phyloP scores from a whole-genome alignment of 2,888 invertebrate species.

The Metellina segmentata region DNA sequence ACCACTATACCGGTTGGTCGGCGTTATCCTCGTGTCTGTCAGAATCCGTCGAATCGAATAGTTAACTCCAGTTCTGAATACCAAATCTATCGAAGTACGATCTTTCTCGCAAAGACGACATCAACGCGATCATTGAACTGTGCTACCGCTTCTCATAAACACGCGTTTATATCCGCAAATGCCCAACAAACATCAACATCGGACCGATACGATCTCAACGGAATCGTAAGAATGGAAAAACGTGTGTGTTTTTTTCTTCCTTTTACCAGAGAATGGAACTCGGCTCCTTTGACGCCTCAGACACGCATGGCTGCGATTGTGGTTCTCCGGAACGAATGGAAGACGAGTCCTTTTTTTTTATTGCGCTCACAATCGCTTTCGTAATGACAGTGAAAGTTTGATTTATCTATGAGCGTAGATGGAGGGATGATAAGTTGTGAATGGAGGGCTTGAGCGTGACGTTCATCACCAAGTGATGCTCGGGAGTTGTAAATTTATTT shows the following conservation, averaged over 20 bases:
- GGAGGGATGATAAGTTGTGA: no score
- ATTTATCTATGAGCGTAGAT: not conserved
- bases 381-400: not conserved
- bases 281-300: not conserved
- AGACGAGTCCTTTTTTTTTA: not conserved
- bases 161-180: conserved; percentile 2
- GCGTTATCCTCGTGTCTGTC: no score
- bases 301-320: not conserved
- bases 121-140: not conserved
- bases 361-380: not conserved
- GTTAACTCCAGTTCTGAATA: no score
- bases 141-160: not conserved
- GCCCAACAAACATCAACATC: not conserved
- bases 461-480: no score
- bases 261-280: not conserved
- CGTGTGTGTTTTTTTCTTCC: not conserved
- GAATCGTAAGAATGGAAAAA: conserved; percentile 8
- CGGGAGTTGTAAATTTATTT: no score
- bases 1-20: no score
- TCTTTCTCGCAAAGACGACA: no score
- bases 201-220: not conserved
- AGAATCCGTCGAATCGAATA: no score
- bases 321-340: not conserved
- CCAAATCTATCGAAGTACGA: no score
- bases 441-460: no score